Base-by-base conservation (phyloP, 2,888 invertebrate genomes). In the Eucera pruinosa region DNA sequence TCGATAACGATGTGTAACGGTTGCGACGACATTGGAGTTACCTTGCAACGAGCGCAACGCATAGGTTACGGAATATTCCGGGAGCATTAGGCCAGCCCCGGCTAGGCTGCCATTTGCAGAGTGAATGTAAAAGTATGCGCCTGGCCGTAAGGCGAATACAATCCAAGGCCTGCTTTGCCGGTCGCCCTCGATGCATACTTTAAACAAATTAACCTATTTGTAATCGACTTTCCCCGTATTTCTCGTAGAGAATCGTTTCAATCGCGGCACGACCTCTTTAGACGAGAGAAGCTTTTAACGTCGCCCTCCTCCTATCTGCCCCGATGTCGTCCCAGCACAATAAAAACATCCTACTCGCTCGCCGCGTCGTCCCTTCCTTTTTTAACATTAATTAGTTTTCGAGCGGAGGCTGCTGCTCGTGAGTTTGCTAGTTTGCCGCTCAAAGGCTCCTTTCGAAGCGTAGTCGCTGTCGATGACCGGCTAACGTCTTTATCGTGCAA, bases 41-140 rank as follows among this genome's bases (percentile, higher is more conserved):
- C 58, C 36, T 64, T 52, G 18, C n/a, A n/a, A 52, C 52, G 50
- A 70, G 43, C 15, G 55, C 54, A 69, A 39, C 18, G 27, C 43
- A 20, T 25, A 23, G 30, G 39, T 57, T 47, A 41, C 57, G 30
- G 62, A 54, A 43, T 45, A 64, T 54, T 76, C 62, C 48, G 70
- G 15, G 61, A 73, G 18, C 57, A 36, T 57, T 62, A 33, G 20
- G 47, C 25, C 27, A 68, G 48, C 18, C 36, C 33, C 39, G n/a
- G n/a, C n/a, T n/a, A n/a, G 23, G 43, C 30, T 57, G 68, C 55
- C 65, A 66, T 78, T 67, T 76, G 45, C 78, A 39, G 45, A 70
- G 78, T 76, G 78, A 78, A 75, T 25, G 78, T 69, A 66, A 65
- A 76, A 67, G 74, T 48, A 54, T 54, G 54, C 62, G 41, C 50